These are phyloP conservation scores for Lota lota DNA, from an alignment of 2,113 vertebrate species.

Conservation along the genomic window DNA sequence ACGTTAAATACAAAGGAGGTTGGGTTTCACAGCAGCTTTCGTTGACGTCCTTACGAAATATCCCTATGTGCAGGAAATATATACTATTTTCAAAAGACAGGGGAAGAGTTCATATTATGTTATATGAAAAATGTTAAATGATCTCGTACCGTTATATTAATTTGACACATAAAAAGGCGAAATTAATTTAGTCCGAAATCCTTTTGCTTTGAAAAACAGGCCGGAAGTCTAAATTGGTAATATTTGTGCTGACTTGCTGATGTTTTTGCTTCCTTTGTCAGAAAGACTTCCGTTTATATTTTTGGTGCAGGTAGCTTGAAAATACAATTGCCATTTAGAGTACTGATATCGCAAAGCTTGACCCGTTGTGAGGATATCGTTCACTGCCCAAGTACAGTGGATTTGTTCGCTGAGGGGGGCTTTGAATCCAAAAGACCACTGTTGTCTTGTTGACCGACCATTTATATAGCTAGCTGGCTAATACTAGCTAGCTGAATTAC, in stretches of 20 bases:
- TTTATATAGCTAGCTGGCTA: conserved; percentile 69
- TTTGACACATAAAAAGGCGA: too few species aligned
- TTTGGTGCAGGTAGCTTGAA: conserved; percentile 65
- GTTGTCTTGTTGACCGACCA: conserved; percentile 46
- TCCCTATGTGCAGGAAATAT: too few species aligned
- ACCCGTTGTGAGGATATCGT: not conserved
- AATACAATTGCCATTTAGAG: conserved; percentile 26
- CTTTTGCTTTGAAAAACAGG: conserved; percentile 41
- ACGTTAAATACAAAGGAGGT: too few species aligned
- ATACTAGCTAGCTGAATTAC: conserved; percentile 62
- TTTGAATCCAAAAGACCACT: conserved; percentile 23
- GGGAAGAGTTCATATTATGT: too few species aligned
- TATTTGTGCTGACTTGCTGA: conserved; percentile 22
- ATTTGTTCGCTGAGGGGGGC: conserved; percentile 5
- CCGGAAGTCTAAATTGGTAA: conserved; percentile 11
- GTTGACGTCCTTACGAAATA: too few species aligned
- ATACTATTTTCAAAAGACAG: too few species aligned
- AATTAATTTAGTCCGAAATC: too few species aligned
- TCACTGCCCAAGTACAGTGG: not conserved
- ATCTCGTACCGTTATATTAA: too few species aligned
- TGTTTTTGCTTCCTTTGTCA: conserved; percentile 73
- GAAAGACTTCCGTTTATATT: conserved; percentile 74
- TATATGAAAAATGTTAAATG: too few species aligned
- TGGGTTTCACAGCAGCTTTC: too few species aligned
- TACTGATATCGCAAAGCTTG: not conserved